These are phyloP conservation scores for Atherinomorus stipes DNA, from an alignment of 2,113 vertebrate species.

Conservation along the genomic window DNA sequence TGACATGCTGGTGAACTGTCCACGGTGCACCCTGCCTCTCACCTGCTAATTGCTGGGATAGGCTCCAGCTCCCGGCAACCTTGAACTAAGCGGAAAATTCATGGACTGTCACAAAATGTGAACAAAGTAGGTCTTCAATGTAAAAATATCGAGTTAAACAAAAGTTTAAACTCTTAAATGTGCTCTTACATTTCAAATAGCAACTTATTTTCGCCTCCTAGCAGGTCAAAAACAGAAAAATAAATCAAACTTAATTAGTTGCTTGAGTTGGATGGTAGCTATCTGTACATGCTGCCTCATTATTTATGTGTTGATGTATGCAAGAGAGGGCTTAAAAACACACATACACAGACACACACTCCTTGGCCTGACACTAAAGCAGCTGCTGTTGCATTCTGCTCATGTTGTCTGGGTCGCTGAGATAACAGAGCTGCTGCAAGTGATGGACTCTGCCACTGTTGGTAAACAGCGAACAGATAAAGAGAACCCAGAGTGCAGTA, in stretches of 20 bases:
- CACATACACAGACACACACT: constrained; percentile 15
- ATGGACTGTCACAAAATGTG: not conserved
- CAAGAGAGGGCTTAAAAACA: not conserved
- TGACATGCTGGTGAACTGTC: too few species aligned
- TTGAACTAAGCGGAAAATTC: not conserved
- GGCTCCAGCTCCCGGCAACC: too few species aligned
- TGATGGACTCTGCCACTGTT: constrained; percentile 74
- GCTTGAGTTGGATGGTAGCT: constrained; percentile 36
- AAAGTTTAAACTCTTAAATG: not conserved
- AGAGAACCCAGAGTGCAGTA: constrained; percentile 54
- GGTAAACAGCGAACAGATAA: constrained; percentile 78
- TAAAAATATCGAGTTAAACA: not conserved
- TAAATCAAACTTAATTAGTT: constrained; percentile 15
- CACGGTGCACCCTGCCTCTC: too few species aligned
- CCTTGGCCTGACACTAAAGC: constrained; percentile 53
- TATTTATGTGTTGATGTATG: constrained; percentile 42
- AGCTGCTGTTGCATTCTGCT: constrained; percentile 60
- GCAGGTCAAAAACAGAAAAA: not conserved
- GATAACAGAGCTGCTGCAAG: constrained; percentile 75
- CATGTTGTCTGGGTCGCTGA: constrained; percentile 66
- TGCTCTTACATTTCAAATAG: not conserved
- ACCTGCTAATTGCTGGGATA: not conserved
- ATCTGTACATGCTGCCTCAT: constrained; percentile 26
- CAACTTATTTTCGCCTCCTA: constrained; percentile 23
- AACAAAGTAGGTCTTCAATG: not conserved